phyloP scores from a whole-genome alignment of 2,113 vertebrate species.

The Engraulis encrasicolus region DNA sequence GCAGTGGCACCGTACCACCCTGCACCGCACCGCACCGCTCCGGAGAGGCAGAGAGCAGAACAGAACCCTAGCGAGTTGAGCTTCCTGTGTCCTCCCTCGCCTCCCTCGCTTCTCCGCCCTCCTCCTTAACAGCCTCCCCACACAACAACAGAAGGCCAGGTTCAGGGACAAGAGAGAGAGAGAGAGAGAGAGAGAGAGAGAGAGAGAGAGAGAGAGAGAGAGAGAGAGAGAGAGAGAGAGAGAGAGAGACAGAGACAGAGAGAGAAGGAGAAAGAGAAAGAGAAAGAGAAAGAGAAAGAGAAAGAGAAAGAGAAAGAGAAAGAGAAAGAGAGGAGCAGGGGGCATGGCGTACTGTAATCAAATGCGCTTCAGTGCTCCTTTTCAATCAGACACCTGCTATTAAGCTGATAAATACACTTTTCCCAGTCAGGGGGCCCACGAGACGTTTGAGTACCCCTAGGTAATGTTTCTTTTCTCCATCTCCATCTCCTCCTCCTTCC shows the following conservation, averaged over 20 bases:
- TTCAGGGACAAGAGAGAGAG: slow-evolving; percentile 51
- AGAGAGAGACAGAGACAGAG: slow-evolving; percentile 52
- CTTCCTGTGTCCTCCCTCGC: too few relatives aligned
- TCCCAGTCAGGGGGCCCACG: slow-evolving; percentile 75
- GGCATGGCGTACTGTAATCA: slow-evolving; percentile 73
- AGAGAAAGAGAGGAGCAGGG: slow-evolving; percentile 62
- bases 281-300: too few relatives aligned
- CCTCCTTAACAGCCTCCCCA: not conserved
- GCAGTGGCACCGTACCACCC: not conserved
- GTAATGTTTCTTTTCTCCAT: slow-evolving; percentile 63
- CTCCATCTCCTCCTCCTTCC: not conserved
- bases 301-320: too few relatives aligned
- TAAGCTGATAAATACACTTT: slow-evolving; percentile 83
- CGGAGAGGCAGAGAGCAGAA: not conserved
- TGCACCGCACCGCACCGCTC: not conserved
- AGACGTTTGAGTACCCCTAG: slow-evolving; percentile 71
- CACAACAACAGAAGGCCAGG: not conserved
- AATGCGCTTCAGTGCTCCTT: slow-evolving; percentile 63
- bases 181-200: slow-evolving; percentile 54
- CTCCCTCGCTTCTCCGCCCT: not conserved
- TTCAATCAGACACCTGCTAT: slow-evolving; percentile 83
- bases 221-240: slow-evolving; percentile 52
- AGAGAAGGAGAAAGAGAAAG: slow-evolving; percentile 52
- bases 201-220: slow-evolving; percentile 52
- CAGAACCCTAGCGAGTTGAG: not conserved